These are phyloP conservation scores for Capra hircus DNA, from an alignment of 2,113 vertebrate genomes.

Conservation along the genomic window DNA sequence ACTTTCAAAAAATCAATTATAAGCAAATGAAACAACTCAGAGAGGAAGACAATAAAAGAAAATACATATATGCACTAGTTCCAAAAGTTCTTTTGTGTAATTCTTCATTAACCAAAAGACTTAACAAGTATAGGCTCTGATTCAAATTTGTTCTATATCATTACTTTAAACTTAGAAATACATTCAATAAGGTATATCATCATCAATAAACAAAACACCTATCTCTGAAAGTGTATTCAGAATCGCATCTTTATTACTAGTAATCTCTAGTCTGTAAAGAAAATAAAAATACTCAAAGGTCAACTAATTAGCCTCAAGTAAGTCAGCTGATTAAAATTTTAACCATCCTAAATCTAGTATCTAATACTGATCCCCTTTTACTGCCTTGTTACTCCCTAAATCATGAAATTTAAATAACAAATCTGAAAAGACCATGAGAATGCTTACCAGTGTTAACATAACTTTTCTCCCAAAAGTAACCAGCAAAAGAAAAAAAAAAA, in stretches of 20 bases:
- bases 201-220: background rate
- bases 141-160: background rate
- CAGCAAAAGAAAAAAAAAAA: background rate
- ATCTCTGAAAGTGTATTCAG: background rate
- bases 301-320: background rate
- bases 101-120: background rate
- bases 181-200: background rate
- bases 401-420: background rate
- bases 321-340: background rate
- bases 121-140: background rate
- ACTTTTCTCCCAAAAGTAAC: constrained; percentile 23
- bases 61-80: background rate
- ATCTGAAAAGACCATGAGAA: background rate
- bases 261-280: background rate
- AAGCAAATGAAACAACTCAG: background rate
- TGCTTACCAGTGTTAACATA: background rate
- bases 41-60: background rate
- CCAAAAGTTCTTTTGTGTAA: background rate
- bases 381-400: background rate
- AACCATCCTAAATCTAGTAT: background rate
- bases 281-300: constrained; percentile 31
- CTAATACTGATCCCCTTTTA: background rate
- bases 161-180: background rate
- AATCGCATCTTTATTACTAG: background rate
- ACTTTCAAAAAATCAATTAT: background rate